A percentile compares a stretch with the other conserved stretches of the same genome.
Evolutionary conservation across 2,888 invertebrate genomes (phyloP).

Genomic region (Eupithecia centaureata): DNA sequence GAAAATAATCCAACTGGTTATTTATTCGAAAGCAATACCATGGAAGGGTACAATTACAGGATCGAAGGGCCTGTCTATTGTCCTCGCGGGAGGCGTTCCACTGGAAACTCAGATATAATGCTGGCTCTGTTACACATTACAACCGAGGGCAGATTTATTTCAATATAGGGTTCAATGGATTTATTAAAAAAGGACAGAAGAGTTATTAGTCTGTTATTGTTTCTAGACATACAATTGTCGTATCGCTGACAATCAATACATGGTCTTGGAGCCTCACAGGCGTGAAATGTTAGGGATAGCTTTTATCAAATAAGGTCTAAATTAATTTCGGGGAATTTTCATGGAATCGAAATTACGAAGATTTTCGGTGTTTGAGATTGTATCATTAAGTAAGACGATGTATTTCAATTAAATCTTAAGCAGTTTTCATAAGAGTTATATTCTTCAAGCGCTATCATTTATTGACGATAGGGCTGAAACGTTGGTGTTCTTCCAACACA

Average conservation of each 20-base stretch:
- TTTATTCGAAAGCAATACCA: not conserved
- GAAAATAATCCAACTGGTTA: not conserved
- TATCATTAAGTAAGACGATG: not conserved
- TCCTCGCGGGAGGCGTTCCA: not conserved
- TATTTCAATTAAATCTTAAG: not conserved
- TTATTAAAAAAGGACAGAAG: not conserved
- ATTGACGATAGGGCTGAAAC: not conserved
- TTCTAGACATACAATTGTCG: not conserved
- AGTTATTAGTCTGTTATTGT: too few species aligned
- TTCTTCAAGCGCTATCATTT: not conserved
- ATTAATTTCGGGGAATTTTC: not conserved
- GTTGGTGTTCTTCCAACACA: not conserved
- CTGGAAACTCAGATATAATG: not conserved
- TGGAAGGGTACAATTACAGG: not conserved
- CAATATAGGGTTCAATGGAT: constrained; percentile 6
- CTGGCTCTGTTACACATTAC: constrained; percentile 1
- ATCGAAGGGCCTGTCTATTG: not conserved
- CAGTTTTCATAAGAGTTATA: not conserved
- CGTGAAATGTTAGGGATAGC: not conserved
- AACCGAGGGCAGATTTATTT: not conserved
- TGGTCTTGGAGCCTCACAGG: not conserved
- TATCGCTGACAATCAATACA: not conserved
- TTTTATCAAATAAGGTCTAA: not conserved
- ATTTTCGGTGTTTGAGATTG: not conserved
- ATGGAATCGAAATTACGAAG: not conserved